Evolutionary conservation across 2,888 invertebrate genomes (phyloP), one percentile per base, ranked within the genome.

Genomic region (Camptogramma bilineatum): DNA sequence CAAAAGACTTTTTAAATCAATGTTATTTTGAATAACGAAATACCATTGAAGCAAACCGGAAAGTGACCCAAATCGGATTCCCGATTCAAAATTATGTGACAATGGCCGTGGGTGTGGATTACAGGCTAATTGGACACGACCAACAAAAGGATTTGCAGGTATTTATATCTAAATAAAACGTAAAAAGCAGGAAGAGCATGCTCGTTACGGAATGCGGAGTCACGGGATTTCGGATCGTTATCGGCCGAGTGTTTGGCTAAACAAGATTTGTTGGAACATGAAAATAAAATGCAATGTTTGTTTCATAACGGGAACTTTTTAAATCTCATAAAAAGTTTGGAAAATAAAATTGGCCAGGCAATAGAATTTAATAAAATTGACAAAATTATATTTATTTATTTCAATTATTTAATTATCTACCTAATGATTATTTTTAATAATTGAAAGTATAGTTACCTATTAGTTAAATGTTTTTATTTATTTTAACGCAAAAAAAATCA

Each of bases 41-140:
- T 5, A 44, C 10, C 16, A 44, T 8, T 16, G 44, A 17, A 16
- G 17, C 17, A 16, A 48, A 19, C 19, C 48, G 47, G 4, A 52
- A 53, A 59, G 24, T 19, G 56, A 55, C 65, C 59, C 62, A 74
- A 78, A 77, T 74, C 74, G 72, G 74, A 74, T 78, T 73, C 63
- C 69, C 70, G 64, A 65, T 72, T 52, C 69, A 69, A 81, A 80
- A 78, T 77, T 72, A 80, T 71, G 73, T 78, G 70, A 79, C 75
- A 79, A 76, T 74, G 73, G 76, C 72, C 71, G 80, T 79, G 80
- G 79, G 82, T 77, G 79, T 77, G 79, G 82, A 84, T 83, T 83
- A 81, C 73, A 48, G 78, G 74, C 78, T 82, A 82, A 83, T 81
- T 84, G 83, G 78, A 75, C 76, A 70, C 71, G 69, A 66, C 71